Evolutionary conservation across 2,888 invertebrate genomes (phyloP).

Genomic region (Chalcis sispes): DNA sequence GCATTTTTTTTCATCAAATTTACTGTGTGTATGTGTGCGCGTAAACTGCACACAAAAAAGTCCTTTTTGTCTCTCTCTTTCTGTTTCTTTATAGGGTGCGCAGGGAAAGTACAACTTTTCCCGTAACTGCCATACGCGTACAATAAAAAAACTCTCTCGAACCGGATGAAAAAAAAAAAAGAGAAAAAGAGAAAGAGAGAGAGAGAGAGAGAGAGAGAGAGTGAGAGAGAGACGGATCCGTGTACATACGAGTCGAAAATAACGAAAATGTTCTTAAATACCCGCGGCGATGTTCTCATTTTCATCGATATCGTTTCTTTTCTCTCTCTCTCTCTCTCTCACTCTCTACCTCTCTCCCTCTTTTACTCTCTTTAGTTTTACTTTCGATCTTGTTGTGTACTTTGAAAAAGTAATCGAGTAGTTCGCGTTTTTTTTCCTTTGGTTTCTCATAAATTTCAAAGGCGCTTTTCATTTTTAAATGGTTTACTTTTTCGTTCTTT

Average conservation of each 20-base stretch:
- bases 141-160: slow-evolving; percentile 29
- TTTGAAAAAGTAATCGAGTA: background rate
- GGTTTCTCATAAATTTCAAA: too few species aligned
- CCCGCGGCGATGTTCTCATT: slow-evolving; percentile 13
- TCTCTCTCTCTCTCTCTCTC: slow-evolving; percentile 13
- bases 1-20: too few species aligned
- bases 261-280: slow-evolving; percentile 47
- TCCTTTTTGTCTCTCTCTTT: too few species aligned
- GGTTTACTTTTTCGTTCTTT: too few species aligned
- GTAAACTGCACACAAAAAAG: too few species aligned
- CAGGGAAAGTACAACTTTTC: slow-evolving; percentile 41
- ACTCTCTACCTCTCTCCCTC: too few species aligned
- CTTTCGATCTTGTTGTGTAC: slow-evolving; percentile 25
- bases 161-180: slow-evolving; percentile 30
- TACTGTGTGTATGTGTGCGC: too few species aligned
- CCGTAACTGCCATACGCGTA: background rate
- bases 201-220: slow-evolving; percentile 7
- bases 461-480: too few species aligned
- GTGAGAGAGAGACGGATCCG: background rate
- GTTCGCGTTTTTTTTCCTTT: background rate
- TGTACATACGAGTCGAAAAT: slow-evolving; percentile 9
- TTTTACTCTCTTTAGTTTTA: slow-evolving; percentile 11
- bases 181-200: background rate
- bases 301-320: background rate
- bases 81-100: slow-evolving; percentile 4